A percentile compares a stretch with the other conserved stretches of the same genome.
Conservation (phyloP, 2,888 invertebrate genomes). For the Adelphocoris suturalis region DNA sequence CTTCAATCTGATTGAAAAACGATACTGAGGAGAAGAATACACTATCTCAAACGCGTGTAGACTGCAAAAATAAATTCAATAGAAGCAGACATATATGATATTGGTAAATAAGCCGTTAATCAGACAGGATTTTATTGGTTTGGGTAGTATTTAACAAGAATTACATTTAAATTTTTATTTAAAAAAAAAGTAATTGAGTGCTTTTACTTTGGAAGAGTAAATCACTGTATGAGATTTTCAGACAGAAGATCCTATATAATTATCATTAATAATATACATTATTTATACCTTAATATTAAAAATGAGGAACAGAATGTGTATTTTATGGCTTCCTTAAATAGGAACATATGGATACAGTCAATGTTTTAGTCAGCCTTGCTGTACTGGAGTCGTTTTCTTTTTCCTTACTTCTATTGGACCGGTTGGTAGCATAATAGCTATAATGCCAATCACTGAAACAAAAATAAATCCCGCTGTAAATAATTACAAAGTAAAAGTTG, state of each 20-base stretch:
- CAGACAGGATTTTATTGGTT: neutral
- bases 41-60: too few species aligned
- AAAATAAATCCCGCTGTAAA: neutral
- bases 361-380: neutral
- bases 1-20: too few species aligned
- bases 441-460: slow-evolving; percentile 52
- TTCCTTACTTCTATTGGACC: slow-evolving; percentile 43
- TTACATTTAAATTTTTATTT: neutral
- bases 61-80: too few species aligned
- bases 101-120: neutral
- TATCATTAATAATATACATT: too few species aligned
- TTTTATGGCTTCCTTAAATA: neutral
- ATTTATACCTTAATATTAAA: too few species aligned
- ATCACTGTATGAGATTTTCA: neutral
- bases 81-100: too few species aligned
- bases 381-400: neutral
- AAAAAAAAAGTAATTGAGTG: neutral
- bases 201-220: neutral
- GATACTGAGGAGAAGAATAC: too few species aligned
- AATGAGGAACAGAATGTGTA: neutral
- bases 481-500: too few species aligned
- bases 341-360: neutral
- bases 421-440: slow-evolving; percentile 57
- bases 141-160: neutral
- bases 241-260: neutral